These are phyloP conservation scores for Isurus oxyrinchus DNA, from an alignment of 2,113 vertebrate genomes.

Conservation along the genomic window DNA sequence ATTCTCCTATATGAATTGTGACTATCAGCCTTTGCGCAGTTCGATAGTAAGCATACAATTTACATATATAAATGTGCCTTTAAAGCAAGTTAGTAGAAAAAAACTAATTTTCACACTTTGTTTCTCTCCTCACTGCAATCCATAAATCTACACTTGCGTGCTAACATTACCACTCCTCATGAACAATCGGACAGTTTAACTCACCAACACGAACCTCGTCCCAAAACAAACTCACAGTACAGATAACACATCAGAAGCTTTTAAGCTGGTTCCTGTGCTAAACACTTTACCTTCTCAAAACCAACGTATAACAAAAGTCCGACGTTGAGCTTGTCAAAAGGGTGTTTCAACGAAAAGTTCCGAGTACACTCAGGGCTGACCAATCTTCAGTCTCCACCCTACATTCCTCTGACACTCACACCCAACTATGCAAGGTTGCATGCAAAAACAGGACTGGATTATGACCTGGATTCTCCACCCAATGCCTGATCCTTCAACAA, in stretches of 20 bases:
- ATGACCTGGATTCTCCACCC: background rate
- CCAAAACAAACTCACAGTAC: background rate
- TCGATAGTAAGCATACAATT: background rate
- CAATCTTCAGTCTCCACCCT: background rate
- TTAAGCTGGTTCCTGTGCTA: background rate
- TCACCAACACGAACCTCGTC: background rate
- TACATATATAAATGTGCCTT: background rate
- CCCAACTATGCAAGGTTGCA: background rate
- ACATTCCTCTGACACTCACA: slow-evolving; percentile 5
- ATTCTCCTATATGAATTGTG: background rate
- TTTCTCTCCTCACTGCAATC: background rate
- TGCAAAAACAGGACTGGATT: background rate
- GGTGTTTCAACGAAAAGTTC: background rate
- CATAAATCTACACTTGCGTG: background rate
- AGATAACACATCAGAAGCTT: background rate
- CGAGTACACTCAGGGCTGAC: background rate
- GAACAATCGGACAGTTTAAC: background rate
- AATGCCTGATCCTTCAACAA: background rate
- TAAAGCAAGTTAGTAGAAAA: background rate
- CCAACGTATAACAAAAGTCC: background rate
- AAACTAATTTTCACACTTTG: background rate
- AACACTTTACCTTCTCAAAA: background rate
- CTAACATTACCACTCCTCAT: background rate
- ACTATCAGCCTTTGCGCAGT: background rate
- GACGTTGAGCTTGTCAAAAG: background rate